Evolutionary conservation across 2,888 invertebrate species (phyloP).

Genomic region (Laothoe populi): DNA sequence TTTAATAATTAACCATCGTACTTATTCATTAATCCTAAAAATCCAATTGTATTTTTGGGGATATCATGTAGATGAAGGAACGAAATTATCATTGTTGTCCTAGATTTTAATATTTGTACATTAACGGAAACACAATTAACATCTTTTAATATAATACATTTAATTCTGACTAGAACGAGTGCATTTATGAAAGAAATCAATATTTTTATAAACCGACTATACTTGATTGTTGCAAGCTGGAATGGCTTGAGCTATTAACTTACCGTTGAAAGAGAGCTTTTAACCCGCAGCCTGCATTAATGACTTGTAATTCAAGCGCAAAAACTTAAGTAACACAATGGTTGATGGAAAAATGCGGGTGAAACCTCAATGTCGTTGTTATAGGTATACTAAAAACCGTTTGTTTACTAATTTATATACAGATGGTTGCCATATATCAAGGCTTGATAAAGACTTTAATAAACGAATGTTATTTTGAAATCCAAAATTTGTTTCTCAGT

Average conservation of each 20-base stretch:
- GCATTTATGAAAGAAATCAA: neutral
- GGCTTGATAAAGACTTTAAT: too few species aligned
- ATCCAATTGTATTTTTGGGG: too few species aligned
- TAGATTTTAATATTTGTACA: too few species aligned
- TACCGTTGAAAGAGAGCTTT: slow-evolving; percentile 16
- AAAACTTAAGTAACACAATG: slow-evolving; percentile 15
- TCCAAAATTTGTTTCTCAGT: too few species aligned
- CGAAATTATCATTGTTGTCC: too few species aligned
- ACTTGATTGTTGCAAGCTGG: slow-evolving; percentile 18
- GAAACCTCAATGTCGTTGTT: neutral
- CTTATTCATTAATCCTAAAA: too few species aligned
- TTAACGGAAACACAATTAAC: neutral
- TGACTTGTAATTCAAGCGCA: slow-evolving; percentile 20
- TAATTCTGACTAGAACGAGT: neutral
- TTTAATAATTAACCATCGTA: too few species aligned
- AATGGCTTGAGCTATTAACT: slow-evolving; percentile 13
- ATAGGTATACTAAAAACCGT: neutral
- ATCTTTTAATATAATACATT: neutral
- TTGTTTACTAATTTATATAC: slow-evolving; percentile 15
- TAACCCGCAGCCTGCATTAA: slow-evolving; percentile 9
- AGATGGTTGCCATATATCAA: neutral
- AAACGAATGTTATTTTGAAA: too few species aligned
- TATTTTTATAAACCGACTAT: slow-evolving; percentile 8
- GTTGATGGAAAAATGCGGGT: slow-evolving; percentile 10
- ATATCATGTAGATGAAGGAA: too few species aligned